Base-by-base conservation (phyloP, 2,888 invertebrate genomes). In the Drosophila pseudotalamancana region DNA sequence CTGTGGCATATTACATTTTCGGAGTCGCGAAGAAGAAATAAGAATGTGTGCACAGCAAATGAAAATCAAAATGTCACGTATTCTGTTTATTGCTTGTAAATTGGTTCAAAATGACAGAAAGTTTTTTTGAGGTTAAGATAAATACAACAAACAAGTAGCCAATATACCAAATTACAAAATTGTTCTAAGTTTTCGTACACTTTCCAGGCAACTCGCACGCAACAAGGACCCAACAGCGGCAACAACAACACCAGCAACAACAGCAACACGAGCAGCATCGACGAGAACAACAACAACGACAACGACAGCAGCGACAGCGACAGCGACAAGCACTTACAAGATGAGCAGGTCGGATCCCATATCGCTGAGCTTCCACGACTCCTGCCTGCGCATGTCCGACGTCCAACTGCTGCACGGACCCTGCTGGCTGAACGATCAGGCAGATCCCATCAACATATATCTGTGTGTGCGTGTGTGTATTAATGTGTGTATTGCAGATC, bases 351-450 rank as follows among this genome's bases (percentile, higher is more conserved):
- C 88, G n/a, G 91, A 91, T 73, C 91, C 91, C 19, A 88, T 96
- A 75, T 94, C 97, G 60, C 92, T 98, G 77, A 97, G 95, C 90
- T 98, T 96, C 51, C 76, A 90, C 53, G 90, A 90, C 51, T 80
- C 87, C 9, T 89, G 90, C 19, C 76, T 98, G 35, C 95, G 96
- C 74, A 92, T 94, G 88, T 95, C 96, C 16, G 98, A 99, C 90
- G 91, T 98, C 27, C 93, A 95, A 61, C 92, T 98, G 54, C 92
- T 99, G 61, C 92, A 94, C 76, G 96, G 95, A 49, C 94, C 95
- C 0, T 91, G 94, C 87, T 98, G 98, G 98, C 92, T 99, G n/a
- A 98, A 98, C 90, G 98, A 98, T 91, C 96, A 72, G 57, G 72
- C 69, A 57, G 9, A 4, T 6, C 14, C 0, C 5, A 21, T 5